Evolutionary conservation across 2,888 invertebrate genomes (phyloP).

Genomic region (Oeneis ivallda): DNA sequence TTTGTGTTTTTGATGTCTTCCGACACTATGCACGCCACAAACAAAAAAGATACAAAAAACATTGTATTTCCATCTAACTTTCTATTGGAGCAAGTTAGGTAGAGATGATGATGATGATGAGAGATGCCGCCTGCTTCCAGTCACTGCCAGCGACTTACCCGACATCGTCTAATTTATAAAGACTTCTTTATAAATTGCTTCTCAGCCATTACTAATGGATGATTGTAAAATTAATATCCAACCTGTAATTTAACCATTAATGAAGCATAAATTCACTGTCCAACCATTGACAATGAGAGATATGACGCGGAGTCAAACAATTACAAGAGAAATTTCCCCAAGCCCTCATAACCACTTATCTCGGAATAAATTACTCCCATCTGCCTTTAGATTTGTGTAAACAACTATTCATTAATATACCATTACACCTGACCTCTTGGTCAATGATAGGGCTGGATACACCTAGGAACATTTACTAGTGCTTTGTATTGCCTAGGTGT

Average conservation of each 20-base stretch:
- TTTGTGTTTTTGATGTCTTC: too few relatives aligned
- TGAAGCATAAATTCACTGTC: conserved; percentile 18
- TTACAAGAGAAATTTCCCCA: conserved; percentile 21
- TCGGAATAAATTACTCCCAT: conserved; percentile 24
- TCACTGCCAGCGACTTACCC: too few relatives aligned
- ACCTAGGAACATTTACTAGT: conserved; percentile 37
- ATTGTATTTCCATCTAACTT: too few relatives aligned
- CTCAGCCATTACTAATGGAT: neutral
- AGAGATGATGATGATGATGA: too few relatives aligned
- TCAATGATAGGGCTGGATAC: conserved; percentile 56
- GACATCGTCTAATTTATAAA: neutral
- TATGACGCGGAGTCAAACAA: conserved; percentile 5
- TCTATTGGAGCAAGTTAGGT: too few relatives aligned
- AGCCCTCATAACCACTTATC: conserved; percentile 18
- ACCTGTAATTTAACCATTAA: conserved; percentile 10
- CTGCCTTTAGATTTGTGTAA: conserved; percentile 25
- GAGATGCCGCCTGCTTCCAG: too few relatives aligned
- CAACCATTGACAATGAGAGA: conserved; percentile 17
- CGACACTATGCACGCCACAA: too few relatives aligned
- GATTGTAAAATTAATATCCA: neutral
- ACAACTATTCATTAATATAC: conserved; percentile 55
- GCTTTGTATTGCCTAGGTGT: conserved; percentile 39
- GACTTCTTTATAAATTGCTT: neutral
- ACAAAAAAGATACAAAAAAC: too few relatives aligned
- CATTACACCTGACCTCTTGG: conserved; percentile 54